Evolutionary conservation across 1,140 invertebrate genomes (phyloP).

Genomic region (Pseudachorutes palmiensis): DNA sequence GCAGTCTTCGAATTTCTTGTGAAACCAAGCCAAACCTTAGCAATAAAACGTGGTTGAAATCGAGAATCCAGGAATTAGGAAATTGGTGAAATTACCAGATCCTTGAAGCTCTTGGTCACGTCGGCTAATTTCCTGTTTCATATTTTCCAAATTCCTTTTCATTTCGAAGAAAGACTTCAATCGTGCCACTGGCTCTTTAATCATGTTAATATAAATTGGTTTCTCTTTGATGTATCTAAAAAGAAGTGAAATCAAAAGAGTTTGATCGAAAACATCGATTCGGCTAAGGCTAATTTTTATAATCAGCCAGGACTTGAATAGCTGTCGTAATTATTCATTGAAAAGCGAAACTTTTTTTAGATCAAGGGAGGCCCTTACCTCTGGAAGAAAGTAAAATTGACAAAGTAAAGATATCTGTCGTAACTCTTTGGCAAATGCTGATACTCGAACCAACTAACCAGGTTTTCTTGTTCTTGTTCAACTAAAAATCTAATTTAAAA

Average conservation of each 20-base stretch:
- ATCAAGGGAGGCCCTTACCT: too few species aligned
- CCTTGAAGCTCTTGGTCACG: constrained; percentile 26
- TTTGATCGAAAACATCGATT: not conserved
- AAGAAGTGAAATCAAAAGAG: not conserved
- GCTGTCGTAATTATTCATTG: too few species aligned
- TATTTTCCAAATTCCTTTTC: constrained; percentile 39
- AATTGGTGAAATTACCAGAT: constrained; percentile 39
- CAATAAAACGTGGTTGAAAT: too few species aligned
- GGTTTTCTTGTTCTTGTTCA: constrained; percentile 39
- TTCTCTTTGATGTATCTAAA: constrained; percentile 30
- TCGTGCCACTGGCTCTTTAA: constrained; percentile 53
- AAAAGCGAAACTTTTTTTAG: too few species aligned
- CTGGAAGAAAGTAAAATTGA: constrained; percentile 52
- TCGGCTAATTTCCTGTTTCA: constrained; percentile 23
- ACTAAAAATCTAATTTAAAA: constrained; percentile 37
- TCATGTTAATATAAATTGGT: constrained; percentile 57
- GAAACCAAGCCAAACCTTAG: constrained; percentile 28
- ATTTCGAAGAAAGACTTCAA: constrained; percentile 40
- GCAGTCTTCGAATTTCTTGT: constrained; percentile 43
- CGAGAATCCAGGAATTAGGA: too few species aligned
- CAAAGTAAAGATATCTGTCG: constrained; percentile 55
- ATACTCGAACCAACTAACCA: constrained; percentile 42
- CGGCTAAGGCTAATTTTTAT: too few species aligned
- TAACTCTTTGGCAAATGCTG: constrained; percentile 41
- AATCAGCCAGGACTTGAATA: too few species aligned